Conservation (phyloP, 1,140 invertebrate species). For the Conopomorpha cramerella region DNA sequence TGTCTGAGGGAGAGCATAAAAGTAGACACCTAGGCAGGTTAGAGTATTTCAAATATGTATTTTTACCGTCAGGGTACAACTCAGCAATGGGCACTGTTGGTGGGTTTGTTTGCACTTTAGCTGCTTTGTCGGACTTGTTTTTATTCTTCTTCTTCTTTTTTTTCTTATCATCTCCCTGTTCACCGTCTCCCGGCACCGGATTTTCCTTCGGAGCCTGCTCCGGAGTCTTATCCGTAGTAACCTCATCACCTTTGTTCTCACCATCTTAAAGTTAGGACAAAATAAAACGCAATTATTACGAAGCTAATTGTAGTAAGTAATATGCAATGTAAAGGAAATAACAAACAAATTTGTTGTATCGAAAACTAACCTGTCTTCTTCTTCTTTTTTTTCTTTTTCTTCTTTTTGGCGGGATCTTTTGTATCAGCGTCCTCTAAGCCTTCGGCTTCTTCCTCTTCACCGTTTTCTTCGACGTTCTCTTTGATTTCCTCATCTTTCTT, state of each 20-base stretch:
- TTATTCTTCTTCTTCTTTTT: constrained; percentile 71
- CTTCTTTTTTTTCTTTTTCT: constrained; percentile 77
- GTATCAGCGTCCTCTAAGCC: constrained; percentile 56
- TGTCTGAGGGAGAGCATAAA: too few relatives aligned
- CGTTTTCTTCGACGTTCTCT: constrained; percentile 25
- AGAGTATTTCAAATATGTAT: too few relatives aligned
- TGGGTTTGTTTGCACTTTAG: constrained; percentile 62
- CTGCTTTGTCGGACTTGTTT: constrained; percentile 32
- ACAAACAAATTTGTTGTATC: too few relatives aligned
- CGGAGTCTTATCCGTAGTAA: constrained; percentile 10
- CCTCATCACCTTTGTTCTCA: constrained; percentile 17
- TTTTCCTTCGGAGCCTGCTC: constrained; percentile 17
- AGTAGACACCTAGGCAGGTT: too few relatives aligned
- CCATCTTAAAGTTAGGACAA: too few relatives aligned
- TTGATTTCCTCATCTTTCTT: constrained; percentile 37
- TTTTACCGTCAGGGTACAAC: constrained; percentile 81
- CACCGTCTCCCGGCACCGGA: constrained; percentile 22
- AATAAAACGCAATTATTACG: too few relatives aligned
- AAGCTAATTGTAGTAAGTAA: too few relatives aligned
- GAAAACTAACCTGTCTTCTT: constrained; percentile 72
- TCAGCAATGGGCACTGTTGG: constrained; percentile 86
- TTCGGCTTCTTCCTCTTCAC: constrained; percentile 42
- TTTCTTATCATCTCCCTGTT: constrained; percentile 44
- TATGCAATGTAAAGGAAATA: too few relatives aligned
- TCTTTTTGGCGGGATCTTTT: constrained; percentile 67